Evolutionary conservation across 2,797 vertebrate species (phyloP).

Genomic region (Hoplostethus atlanticus): DNA sequence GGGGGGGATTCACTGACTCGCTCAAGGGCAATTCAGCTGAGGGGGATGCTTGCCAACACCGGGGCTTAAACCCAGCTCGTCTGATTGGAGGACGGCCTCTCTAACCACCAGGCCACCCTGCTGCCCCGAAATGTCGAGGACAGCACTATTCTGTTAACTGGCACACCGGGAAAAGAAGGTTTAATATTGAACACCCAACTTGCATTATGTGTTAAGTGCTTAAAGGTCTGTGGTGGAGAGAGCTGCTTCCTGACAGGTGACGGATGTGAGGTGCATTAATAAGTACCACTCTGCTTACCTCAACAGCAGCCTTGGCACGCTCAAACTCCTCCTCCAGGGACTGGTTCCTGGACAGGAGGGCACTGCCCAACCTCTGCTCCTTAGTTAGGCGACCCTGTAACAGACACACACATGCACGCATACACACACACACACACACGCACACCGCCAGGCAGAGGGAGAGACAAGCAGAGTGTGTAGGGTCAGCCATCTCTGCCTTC

Average conservation of each 20-base stretch:
- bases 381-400: slow-evolving; percentile 91
- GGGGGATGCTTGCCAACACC: too few species aligned
- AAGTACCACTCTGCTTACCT: slow-evolving; percentile 85
- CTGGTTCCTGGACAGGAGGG: slow-evolving; percentile 95
- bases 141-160: not conserved
- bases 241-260: slow-evolving; percentile 40
- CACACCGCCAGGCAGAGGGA: slow-evolving; percentile 50
- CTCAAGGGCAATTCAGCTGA: too few species aligned
- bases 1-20: too few species aligned
- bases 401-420: slow-evolving; percentile 53
- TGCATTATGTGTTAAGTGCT: slow-evolving; percentile 18
- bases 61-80: too few species aligned
- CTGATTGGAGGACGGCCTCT: too few species aligned
- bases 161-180: not conserved
- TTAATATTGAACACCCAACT: slow-evolving; percentile 18
- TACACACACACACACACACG: slow-evolving; percentile 23
- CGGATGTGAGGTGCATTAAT: slow-evolving; percentile 45
- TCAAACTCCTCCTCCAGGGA: slow-evolving; percentile 99
- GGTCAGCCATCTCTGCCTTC: slow-evolving; percentile 76
- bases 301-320: slow-evolving; percentile 98
- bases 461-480: slow-evolving; percentile 69
- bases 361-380: slow-evolving; percentile 92
- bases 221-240: slow-evolving; percentile 24
- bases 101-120: too few species aligned
- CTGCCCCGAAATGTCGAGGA: not conserved